These are phyloP conservation scores for Meteorus sp. DNA, from an alignment of 1,140 invertebrate species.

Conservation along the genomic window DNA sequence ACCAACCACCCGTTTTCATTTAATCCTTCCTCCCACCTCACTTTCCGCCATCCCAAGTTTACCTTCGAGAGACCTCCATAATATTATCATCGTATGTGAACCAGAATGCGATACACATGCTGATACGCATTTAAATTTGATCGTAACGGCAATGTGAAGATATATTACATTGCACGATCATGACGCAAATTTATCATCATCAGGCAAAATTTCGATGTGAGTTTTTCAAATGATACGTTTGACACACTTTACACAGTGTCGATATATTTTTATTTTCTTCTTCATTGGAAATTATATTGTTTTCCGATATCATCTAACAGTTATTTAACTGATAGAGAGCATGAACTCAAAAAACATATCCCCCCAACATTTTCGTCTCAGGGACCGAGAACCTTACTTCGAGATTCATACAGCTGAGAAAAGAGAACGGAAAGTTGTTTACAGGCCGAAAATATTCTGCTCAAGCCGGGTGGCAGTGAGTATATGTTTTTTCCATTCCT, in stretches of 20 bases:
- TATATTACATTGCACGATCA: constrained; percentile 22
- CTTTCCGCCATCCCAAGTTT: neutral
- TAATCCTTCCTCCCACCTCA: no score
- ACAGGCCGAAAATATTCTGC: constrained; percentile 47
- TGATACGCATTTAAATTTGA: constrained; percentile 40
- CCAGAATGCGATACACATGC: constrained; percentile 44
- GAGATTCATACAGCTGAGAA: constrained; percentile 40
- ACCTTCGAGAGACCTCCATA: no score
- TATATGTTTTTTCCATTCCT: constrained; percentile 19
- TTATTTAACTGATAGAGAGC: no score
- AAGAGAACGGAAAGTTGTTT: constrained; percentile 46
- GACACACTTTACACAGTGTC: neutral
- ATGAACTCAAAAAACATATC: no score
- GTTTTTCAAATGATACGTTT: constrained; percentile 25
- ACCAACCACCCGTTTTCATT: no score
- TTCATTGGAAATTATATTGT: no score
- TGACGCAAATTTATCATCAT: constrained; percentile 39
- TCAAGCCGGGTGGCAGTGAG: constrained; percentile 44
- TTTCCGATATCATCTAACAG: no score
- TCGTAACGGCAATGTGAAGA: constrained; percentile 30
- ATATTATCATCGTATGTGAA: constrained; percentile 21
- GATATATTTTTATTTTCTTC: neutral
- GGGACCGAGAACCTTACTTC: constrained; percentile 45
- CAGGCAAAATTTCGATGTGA: constrained; percentile 46
- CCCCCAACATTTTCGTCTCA: constrained; percentile 32